Base-by-base conservation (phyloP, 1,140 invertebrate genomes). In the Sitophilus oryzae region DNA sequence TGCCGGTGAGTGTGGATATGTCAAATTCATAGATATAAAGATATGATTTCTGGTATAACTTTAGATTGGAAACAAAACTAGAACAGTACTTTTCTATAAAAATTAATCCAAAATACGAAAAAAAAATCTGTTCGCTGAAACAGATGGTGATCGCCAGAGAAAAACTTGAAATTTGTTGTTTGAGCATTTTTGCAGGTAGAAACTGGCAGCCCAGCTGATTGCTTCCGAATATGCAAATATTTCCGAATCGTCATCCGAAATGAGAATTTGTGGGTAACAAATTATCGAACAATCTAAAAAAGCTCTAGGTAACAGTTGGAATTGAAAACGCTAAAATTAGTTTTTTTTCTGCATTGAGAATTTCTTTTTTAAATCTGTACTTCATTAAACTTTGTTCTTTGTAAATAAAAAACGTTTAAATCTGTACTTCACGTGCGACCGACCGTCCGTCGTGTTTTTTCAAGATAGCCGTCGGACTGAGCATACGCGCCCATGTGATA, bases 201-300 rank as follows among this genome's bases (percentile, higher is more conserved):
- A 14, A 18, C 16, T 11, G 16, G 37, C 16, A 16, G n/a, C n/a
- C n/a, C n/a, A n/a, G n/a, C n/a, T 40, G 37, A 40, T 40, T 40
- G 37, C 11, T 40, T 40, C 37, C 16, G 37, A 40, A 40, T 40
- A 40, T 40, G 2, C 37, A 40, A 40, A 40, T 40, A 40, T 40
- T 40, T 18, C 2, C 37, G 37, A 40, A 15, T 18, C 2, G 16
- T 14, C 37, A 16, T 40, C 16, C 37, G 16, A 15, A 40, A 40
- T 40, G n/a, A 40, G 37, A 40, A 40, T 40, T 40, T 40, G n/a
- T n/a, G n/a, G n/a, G n/a, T 40, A 40, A 40, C 16, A 40, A 40
- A 40, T 40, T 2, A 18, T 40, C n/a, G 37, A 16, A 40, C n/a
- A 40, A 16, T n/a, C n/a, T n/a, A n/a, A n/a, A n/a, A n/a, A n/a